Percentiles rank a stretch among this genome's conserved stretches.
Conservation (phyloP, 1,140 invertebrate species). For the Ips nitidus region DNA sequence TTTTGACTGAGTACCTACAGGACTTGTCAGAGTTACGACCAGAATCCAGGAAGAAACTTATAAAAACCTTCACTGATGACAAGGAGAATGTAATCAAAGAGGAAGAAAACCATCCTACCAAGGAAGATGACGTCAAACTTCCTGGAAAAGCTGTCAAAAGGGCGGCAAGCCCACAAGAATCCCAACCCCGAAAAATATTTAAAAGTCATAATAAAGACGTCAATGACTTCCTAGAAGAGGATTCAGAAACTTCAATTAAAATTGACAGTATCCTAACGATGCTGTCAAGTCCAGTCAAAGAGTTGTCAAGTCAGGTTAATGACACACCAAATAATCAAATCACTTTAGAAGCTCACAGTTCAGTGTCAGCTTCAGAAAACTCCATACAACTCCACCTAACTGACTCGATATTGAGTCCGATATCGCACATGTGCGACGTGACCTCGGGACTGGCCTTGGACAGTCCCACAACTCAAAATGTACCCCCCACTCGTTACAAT, state of each 20-base stretch:
- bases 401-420: slow-evolving; percentile 53
- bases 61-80: slow-evolving; percentile 5
- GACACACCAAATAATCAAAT: background rate
- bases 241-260: slow-evolving; percentile 23
- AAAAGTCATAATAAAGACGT: background rate
- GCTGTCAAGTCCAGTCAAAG: slow-evolving; percentile 25
- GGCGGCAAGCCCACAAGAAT: background rate
- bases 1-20: slow-evolving; percentile 47
- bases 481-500: slow-evolving; percentile 28
- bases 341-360: slow-evolving; percentile 33
- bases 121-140: too few relatives aligned
- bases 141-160: background rate
- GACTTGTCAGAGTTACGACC: slow-evolving; percentile 40
- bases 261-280: slow-evolving; percentile 37
- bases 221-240: slow-evolving; percentile 32
- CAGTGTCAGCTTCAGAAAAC: slow-evolving; percentile 39
- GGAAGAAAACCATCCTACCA: background rate
- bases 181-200: background rate
- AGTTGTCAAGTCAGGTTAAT: background rate
- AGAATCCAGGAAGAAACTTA: slow-evolving; percentile 1
- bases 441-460: slow-evolving; percentile 53
- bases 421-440: slow-evolving; percentile 57
- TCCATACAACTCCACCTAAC: background rate
- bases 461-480: slow-evolving; percentile 44
- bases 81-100: slow-evolving; percentile 16